Percentiles rank a stretch among this genome's conserved stretches.
phyloP scores from a whole-genome alignment of 2,113 vertebrate genomes.

The Australoheros scitulus region DNA sequence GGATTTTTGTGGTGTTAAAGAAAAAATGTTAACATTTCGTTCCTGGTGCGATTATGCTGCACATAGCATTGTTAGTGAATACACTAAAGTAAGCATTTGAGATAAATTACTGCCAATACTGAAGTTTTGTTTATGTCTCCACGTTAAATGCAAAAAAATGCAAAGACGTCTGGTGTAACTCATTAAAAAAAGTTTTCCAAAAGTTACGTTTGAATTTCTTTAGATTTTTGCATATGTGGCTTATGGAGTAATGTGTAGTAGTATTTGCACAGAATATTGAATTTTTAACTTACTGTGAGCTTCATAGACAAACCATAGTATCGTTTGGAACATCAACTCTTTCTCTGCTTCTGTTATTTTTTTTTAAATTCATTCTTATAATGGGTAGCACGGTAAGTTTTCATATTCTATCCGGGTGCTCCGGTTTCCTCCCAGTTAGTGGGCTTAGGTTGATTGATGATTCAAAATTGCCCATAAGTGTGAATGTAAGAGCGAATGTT shows the following conservation, averaged over 20 bases:
- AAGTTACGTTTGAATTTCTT: background rate
- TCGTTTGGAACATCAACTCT: background rate
- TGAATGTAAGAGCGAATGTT: too few relatives aligned
- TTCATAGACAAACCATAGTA: background rate
- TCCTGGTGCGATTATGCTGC: conserved; percentile 21
- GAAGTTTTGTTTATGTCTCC: conserved; percentile 22
- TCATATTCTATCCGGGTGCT: too few relatives aligned
- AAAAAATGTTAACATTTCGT: conserved; percentile 8
- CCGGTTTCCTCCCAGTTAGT: too few relatives aligned
- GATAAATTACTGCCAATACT: conserved; percentile 42
- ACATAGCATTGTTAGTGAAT: conserved; percentile 11
- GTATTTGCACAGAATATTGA: too few relatives aligned
- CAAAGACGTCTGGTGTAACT: conserved; percentile 2
- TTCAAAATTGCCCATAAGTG: too few relatives aligned
- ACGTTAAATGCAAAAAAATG: conserved; percentile 5
- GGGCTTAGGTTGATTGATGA: too few relatives aligned
- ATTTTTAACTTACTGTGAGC: too few relatives aligned
- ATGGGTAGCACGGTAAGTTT: too few relatives aligned
- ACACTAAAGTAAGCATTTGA: conserved; percentile 26
- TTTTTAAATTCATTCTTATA: too few relatives aligned
- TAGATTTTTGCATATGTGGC: background rate
- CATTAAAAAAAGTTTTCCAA: conserved; percentile 33
- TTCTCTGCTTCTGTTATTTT: too few relatives aligned
- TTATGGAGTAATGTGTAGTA: background rate
- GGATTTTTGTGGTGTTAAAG: conserved; percentile 15